Evolutionary conservation across 2,888 invertebrate genomes (phyloP).

Genomic region (Cactoblastis cactorum): DNA sequence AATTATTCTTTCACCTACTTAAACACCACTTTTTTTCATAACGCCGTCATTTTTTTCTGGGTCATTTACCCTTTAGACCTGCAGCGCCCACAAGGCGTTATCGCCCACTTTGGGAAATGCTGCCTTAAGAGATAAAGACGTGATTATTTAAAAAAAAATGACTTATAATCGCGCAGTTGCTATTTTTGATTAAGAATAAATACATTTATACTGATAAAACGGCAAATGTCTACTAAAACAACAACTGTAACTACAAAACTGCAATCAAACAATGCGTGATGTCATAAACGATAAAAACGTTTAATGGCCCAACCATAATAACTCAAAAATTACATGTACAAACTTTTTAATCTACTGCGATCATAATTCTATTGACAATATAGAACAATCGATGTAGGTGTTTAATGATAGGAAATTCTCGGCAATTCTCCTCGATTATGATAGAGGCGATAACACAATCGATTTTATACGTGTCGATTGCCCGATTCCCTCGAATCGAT

Average conservation of each 20-base stretch:
- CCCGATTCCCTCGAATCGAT: constrained; percentile 10
- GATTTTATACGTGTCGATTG: constrained; percentile 14
- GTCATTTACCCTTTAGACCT: too few relatives aligned
- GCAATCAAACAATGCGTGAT: neutral
- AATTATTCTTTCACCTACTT: too few relatives aligned
- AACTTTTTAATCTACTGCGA: constrained; percentile 16
- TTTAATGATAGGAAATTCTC: constrained; percentile 19
- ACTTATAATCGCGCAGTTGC: too few relatives aligned
- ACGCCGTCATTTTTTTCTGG: too few relatives aligned
- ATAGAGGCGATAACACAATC: constrained; percentile 16
- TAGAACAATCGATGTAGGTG: constrained; percentile 17
- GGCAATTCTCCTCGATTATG: constrained; percentile 17
- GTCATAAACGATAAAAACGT: neutral
- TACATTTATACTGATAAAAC: too few relatives aligned
- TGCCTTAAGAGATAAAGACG: too few relatives aligned
- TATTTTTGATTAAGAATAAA: too few relatives aligned
- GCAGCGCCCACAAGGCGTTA: too few relatives aligned
- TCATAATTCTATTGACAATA: constrained; percentile 2
- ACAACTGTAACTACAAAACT: neutral
- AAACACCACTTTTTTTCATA: too few relatives aligned
- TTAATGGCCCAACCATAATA: neutral
- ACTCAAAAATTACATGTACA: neutral
- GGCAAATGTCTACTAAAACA: too few relatives aligned
- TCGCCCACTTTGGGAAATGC: too few relatives aligned
- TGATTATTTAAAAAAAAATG: too few relatives aligned